phyloP scores from a whole-genome alignment of 2,797 vertebrate species.

The Chlorospingus flavigularis region DNA sequence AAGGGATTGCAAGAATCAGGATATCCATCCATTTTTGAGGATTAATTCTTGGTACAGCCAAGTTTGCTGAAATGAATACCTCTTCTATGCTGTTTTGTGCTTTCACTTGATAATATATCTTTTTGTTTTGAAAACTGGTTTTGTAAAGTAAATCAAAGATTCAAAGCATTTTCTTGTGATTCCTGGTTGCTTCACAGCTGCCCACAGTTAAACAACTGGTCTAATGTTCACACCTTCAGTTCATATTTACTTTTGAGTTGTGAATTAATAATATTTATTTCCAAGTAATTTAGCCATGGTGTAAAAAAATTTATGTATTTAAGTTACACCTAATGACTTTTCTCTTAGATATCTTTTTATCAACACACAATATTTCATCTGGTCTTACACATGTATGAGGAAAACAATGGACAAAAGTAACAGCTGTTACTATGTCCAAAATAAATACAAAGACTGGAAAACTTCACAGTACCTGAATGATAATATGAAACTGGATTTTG shows the following conservation, averaged over 20 bases:
- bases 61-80: background rate
- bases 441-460: background rate
- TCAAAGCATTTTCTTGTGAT: background rate
- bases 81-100: background rate
- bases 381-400: background rate
- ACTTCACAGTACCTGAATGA: background rate
- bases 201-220: background rate
- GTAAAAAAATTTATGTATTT: background rate
- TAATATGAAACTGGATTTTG: background rate
- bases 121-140: background rate
- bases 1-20: background rate
- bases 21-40: background rate
- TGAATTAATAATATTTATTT: background rate
- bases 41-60: background rate
- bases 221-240: background rate
- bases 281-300: background rate
- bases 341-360: background rate
- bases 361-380: background rate
- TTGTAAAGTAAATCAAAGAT: background rate
- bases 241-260: background rate
- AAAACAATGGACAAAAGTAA: background rate
- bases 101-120: background rate
- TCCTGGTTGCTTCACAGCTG: background rate
- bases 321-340: background rate
- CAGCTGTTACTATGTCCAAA: background rate